Evolutionary conservation across 2,888 invertebrate species (phyloP).

Genomic region (Cheilosia scutellata): DNA sequence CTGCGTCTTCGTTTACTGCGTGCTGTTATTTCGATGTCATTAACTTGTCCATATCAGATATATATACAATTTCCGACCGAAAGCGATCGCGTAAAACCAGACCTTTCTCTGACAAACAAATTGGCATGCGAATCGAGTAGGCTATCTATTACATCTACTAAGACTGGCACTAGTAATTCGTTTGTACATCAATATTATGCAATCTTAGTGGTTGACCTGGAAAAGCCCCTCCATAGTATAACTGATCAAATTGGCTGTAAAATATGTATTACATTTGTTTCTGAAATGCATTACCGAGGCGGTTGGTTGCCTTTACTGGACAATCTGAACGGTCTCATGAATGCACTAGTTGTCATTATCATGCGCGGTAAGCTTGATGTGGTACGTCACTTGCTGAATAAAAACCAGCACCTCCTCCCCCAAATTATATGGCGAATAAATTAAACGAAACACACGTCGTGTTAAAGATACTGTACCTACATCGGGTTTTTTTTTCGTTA

Average conservation of each 20-base stretch:
- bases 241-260: not conserved
- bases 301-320: not conserved
- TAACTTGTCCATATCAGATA: not conserved
- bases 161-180: not conserved
- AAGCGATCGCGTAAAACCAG: not conserved
- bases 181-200: constrained; percentile 21
- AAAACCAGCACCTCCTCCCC: not conserved
- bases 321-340: not conserved
- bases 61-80: not conserved
- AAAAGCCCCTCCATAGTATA: not conserved
- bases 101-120: constrained; percentile 4
- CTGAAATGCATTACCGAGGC: not conserved
- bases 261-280: not conserved
- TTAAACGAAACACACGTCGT: not conserved
- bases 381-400: not conserved
- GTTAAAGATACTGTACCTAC: not conserved
- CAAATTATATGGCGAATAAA: not conserved
- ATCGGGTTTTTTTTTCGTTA: not conserved
- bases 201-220: constrained; percentile 22
- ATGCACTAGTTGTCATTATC: not conserved
- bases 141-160: constrained; percentile 24
- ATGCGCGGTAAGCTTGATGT: not conserved
- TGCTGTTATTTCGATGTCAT: not conserved
- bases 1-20: too few relatives aligned
- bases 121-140: constrained; percentile 19